A percentile compares a stretch with the other conserved stretches of the same genome.
phyloP scores from a whole-genome alignment of 2,797 vertebrate genomes.

The Rhinogobio ventralis region DNA sequence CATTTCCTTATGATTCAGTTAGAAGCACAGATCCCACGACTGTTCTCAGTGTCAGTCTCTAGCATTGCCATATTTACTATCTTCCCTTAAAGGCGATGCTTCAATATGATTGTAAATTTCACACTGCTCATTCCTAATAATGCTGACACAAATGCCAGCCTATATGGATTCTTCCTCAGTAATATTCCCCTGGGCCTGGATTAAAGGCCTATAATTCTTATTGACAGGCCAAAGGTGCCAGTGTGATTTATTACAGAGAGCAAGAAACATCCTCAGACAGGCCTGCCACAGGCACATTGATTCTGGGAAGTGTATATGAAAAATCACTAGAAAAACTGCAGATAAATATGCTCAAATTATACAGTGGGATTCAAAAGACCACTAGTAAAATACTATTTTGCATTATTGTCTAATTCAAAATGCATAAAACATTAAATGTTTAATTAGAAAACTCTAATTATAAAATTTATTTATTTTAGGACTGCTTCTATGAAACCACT shows the following conservation, averaged over 20 bases:
- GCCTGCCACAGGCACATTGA: slow-evolving; percentile 18
- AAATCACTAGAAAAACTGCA: background rate
- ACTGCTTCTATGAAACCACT: background rate
- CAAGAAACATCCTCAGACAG: slow-evolving; percentile 29
- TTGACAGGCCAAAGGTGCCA: slow-evolving; percentile 50
- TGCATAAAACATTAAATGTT: background rate
- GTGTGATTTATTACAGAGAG: slow-evolving; percentile 32
- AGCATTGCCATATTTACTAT: slow-evolving; percentile 54
- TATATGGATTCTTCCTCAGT: slow-evolving; percentile 53
- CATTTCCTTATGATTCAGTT: slow-evolving; percentile 33
- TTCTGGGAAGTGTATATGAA: background rate
- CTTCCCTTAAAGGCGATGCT: slow-evolving; percentile 14
- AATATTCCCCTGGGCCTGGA: slow-evolving; percentile 47
- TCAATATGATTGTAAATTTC: slow-evolving; percentile 48
- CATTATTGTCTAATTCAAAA: background rate
- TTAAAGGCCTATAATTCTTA: slow-evolving; percentile 51
- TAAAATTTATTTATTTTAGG: background rate
- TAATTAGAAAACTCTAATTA: background rate
- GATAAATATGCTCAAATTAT: background rate
- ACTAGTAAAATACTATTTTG: background rate
- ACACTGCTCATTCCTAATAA: slow-evolving; percentile 51
- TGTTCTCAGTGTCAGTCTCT: slow-evolving; percentile 20
- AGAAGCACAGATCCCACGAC: slow-evolving; percentile 31
- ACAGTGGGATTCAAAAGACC: background rate
- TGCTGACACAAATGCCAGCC: slow-evolving; percentile 56